phyloP scores from a whole-genome alignment of 1,140 invertebrate genomes.

The Centruroides vittatus region DNA sequence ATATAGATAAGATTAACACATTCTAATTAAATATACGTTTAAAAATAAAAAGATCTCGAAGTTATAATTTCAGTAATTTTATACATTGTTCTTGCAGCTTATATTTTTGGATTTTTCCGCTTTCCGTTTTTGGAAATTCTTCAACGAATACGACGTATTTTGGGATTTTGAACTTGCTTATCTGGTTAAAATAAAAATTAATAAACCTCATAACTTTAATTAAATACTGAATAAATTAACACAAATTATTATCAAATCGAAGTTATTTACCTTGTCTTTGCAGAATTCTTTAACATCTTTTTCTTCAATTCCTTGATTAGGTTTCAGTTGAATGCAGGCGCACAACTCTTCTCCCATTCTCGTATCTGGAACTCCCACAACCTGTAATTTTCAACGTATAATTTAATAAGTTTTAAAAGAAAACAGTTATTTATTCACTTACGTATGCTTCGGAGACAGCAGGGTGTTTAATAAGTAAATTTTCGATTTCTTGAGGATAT shows the following conservation, averaged over 20 bases:
- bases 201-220: not conserved
- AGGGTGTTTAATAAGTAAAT: conserved; percentile 60
- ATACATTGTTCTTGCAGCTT: too few relatives aligned
- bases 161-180: conserved; percentile 72
- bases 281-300: conserved; percentile 50
- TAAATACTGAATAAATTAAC: not conserved
- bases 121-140: conserved; percentile 62
- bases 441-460: conserved; percentile 18
- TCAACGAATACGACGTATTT: conserved; percentile 50
- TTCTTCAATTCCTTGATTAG: conserved; percentile 32
- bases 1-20: too few relatives aligned
- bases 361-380: conserved; percentile 62
- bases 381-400: conserved; percentile 21
- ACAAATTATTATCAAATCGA: not conserved
- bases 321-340: conserved; percentile 50
- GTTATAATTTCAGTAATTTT: too few relatives aligned
- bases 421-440: not conserved
- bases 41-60: too few relatives aligned
- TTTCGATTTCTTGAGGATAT: conserved; percentile 73
- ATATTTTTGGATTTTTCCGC: conserved; percentile 65
- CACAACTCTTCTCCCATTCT: conserved; percentile 74
- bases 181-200: conserved; percentile 29
- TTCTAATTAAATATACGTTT: too few relatives aligned
- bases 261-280: conserved; percentile 44
- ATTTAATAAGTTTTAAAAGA: not conserved